Percentiles rank a stretch among this genome's conserved stretches.
Evolutionary conservation across 2,797 vertebrate species (phyloP).

Genomic region (Bovichtus diacanthus): DNA sequence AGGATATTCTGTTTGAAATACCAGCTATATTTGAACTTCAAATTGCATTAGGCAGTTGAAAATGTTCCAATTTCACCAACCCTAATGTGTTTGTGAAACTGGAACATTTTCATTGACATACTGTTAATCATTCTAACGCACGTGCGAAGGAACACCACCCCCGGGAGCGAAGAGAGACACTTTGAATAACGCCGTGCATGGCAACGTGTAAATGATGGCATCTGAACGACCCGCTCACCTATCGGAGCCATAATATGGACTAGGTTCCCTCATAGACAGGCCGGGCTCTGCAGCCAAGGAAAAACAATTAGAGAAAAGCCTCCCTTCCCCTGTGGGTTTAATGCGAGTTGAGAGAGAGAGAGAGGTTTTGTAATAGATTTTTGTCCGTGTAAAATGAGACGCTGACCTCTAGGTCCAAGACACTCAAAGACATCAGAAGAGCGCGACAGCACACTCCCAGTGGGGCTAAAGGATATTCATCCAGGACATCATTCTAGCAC

Average conservation of each 20-base stretch:
- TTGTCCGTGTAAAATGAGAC: slow-evolving; percentile 86
- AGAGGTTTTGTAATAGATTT: slow-evolving; percentile 88
- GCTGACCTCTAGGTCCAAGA: slow-evolving; percentile 83
- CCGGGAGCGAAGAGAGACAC: slow-evolving; percentile 6
- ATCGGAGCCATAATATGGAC: slow-evolving; percentile 62
- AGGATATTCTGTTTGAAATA: no score
- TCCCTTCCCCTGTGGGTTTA: slow-evolving; percentile 75
- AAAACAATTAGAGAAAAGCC: slow-evolving; percentile 86
- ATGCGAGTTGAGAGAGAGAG: slow-evolving; percentile 78
- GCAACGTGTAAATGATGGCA: slow-evolving; percentile 64
- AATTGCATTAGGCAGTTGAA: no score
- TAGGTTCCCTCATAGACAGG: slow-evolving; percentile 68
- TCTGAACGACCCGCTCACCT: slow-evolving; percentile 60
- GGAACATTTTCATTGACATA: slow-evolving; percentile 32
- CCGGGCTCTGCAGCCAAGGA: slow-evolving; percentile 73
- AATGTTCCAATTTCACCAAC: no score
- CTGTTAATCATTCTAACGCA: slow-evolving; percentile 11
- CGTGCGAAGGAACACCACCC: background rate
- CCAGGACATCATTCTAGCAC: slow-evolving; percentile 77
- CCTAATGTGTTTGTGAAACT: slow-evolving; percentile 31
- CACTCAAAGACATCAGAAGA: slow-evolving; percentile 78
- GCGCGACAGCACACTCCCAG: slow-evolving; percentile 74
- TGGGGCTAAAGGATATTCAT: slow-evolving; percentile 81
- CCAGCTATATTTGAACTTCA: no score
- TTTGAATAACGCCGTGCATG: slow-evolving; percentile 18